Base-by-base conservation (phyloP, 2,888 invertebrate genomes). In the Polydrusus cervinus region DNA sequence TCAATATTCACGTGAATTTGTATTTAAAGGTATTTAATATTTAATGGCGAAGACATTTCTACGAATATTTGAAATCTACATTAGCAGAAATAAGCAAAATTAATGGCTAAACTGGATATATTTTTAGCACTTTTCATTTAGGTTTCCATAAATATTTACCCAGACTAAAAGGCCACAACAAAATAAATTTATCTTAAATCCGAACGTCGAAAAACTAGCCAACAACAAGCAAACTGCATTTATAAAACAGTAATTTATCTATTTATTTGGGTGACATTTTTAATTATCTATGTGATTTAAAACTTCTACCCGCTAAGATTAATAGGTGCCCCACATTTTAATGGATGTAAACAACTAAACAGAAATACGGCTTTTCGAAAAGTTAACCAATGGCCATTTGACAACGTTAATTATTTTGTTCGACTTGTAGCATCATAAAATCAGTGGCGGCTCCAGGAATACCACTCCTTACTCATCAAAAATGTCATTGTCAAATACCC, bases 241-340 rank as follows among this genome's bases (percentile, higher is more conserved):
- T 67, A 67, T 67, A 67, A 53, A 67, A 67, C 66, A 40, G 53
- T 53, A 55, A 67, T 67, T 67, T 67, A 67, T 67, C 67, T 67
- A 69, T 69, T 69, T 69, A 69, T 69, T 61, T 57, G 47, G 18
- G 60, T 60, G 69, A 69, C 69, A 61, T 69, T 69, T 69, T 69
- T 69, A 69, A 69, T 69, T 69, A 69, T 69, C 60, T 61, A 43
- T 68, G 69, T 61, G 69, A 69, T 69, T 69, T 69, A 69, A 60
- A 49, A 47, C 25, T 69, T 69, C 49, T 69, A 69, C 25, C 49
- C 34, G 45, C 60, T 60, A 61, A 69, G 69, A 61, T 60, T 60
- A 60, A 69, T 68, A 60, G 43, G 69, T 47, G 16, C 11, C 45
- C 69, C 34, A 69, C 69, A 69, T 69, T 69, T 69, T 60, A 69